Evolutionary conservation across 1,140 invertebrate species (phyloP).

Genomic region (Drosophila lacertosa): DNA sequence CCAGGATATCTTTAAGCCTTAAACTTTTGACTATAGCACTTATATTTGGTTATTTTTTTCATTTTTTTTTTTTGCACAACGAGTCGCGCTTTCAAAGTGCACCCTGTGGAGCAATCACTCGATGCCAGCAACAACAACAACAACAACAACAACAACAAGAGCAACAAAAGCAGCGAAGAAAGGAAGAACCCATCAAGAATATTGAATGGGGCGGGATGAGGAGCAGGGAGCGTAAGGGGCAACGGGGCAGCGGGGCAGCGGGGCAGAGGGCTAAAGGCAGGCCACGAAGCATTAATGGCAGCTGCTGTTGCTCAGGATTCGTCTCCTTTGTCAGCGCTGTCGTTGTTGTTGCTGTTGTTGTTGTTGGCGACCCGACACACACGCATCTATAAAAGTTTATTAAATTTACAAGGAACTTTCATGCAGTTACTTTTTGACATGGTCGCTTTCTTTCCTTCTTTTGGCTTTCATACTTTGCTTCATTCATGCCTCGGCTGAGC

Average conservation of each 20-base stretch:
- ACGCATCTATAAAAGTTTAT: constrained; percentile 79
- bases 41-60: constrained; percentile 9
- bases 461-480: constrained; percentile 36
- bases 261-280: constrained; percentile 13
- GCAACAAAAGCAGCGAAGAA: neutral
- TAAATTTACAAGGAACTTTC: constrained; percentile 82
- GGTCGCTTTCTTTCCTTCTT: constrained; percentile 56
- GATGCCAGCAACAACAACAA: constrained; percentile 61
- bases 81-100: constrained; percentile 67
- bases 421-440: constrained; percentile 83
- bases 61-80: too few relatives aligned
- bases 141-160: constrained; percentile 35
- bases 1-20: neutral
- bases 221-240: neutral
- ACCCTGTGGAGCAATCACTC: constrained; percentile 80
- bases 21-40: neutral
- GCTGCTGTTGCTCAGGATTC: constrained; percentile 55
- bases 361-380: constrained; percentile 24
- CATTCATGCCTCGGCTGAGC: constrained; percentile 35
- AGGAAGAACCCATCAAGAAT: constrained; percentile 46
- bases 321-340: constrained; percentile 30
- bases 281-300: constrained; percentile 72
- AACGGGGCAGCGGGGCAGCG: too few relatives aligned
- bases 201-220: constrained; percentile 51
- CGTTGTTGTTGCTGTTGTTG: constrained; percentile 13